These are phyloP conservation scores for Acanthosoma haemorrhoidale DNA, from an alignment of 2,888 invertebrate species.

Conservation along the genomic window DNA sequence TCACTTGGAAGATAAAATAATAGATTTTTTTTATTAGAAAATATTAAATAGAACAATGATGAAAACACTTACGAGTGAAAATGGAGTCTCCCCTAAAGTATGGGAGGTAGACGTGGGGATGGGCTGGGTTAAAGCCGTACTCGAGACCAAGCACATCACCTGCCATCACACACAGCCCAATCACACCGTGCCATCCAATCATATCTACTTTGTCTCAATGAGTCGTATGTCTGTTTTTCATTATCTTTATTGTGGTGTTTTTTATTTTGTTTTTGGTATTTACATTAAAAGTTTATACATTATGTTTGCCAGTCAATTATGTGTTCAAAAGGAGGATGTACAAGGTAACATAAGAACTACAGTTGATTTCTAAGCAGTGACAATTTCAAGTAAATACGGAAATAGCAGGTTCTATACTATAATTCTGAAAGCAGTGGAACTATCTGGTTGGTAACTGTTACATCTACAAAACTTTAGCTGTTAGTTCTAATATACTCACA, in stretches of 20 bases:
- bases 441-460: too few relatives aligned
- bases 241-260: background rate
- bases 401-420: background rate
- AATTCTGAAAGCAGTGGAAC: background rate
- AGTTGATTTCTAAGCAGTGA: background rate
- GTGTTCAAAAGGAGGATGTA: too few relatives aligned
- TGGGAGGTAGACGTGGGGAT: constrained; percentile 75
- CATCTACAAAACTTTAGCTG: too few relatives aligned
- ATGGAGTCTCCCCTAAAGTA: constrained; percentile 73
- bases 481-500: too few relatives aligned
- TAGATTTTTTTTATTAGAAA: background rate
- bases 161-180: constrained; percentile 35
- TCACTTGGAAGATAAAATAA: background rate
- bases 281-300: background rate
- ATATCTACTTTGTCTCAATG: background rate
- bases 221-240: background rate
- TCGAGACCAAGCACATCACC: constrained; percentile 41
- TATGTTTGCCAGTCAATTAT: too few relatives aligned
- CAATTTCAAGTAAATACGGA: background rate
- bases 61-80: constrained; percentile 63
- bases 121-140: constrained; percentile 49
- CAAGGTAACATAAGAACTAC: background rate
- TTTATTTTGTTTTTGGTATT: background rate
- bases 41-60: constrained; percentile 16
- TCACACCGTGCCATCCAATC: constrained; percentile 12